Evolutionary conservation across 2,888 invertebrate species (phyloP).

Genomic region (Deilephila elpenor): DNA sequence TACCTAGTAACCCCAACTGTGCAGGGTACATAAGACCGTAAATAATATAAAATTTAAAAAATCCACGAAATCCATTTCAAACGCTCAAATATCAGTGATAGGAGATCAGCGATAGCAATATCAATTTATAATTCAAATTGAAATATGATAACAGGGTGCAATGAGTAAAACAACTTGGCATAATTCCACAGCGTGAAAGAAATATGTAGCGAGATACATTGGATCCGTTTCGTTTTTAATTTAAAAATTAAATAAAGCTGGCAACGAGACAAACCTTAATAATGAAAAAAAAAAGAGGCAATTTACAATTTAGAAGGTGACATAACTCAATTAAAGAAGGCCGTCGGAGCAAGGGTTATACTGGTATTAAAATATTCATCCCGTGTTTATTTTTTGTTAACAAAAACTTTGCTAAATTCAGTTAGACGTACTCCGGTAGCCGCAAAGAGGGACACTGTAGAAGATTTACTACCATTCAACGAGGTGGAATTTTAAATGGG

Average conservation of each 20-base stretch:
- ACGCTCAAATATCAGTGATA: conserved; percentile 14
- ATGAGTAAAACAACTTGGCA: conserved; percentile 22
- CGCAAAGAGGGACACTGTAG: conserved; percentile 44
- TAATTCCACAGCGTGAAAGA: conserved; percentile 15
- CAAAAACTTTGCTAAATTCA: conserved; percentile 48
- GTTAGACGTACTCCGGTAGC: conserved; percentile 46
- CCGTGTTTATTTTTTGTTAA: conserved; percentile 54
- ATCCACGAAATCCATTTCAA: not conserved
- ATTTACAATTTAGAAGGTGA: conserved; percentile 64
- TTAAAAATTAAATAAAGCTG: conserved; percentile 18
- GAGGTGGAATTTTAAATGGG: conserved; percentile 54
- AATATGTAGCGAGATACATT: conserved; percentile 4
- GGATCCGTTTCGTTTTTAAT: not conserved
- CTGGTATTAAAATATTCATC: conserved; percentile 64
- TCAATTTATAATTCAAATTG: conserved; percentile 26
- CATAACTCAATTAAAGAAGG: conserved; percentile 62
- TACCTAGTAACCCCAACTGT: conserved; percentile 38
- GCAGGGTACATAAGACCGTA: conserved; percentile 20
- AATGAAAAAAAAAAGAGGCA: conserved; percentile 42
- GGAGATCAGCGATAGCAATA: conserved; percentile 22
- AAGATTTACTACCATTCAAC: conserved; percentile 54
- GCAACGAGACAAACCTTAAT: not conserved
- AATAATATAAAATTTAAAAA: conserved; percentile 24
- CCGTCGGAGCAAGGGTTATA: conserved; percentile 49
- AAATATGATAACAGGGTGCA: conserved; percentile 8